Percentiles rank a stretch among this genome's conserved stretches.
These are phyloP conservation scores for Rhingia campestris DNA, from an alignment of 2,888 invertebrate genomes.

Conservation along the genomic window DNA sequence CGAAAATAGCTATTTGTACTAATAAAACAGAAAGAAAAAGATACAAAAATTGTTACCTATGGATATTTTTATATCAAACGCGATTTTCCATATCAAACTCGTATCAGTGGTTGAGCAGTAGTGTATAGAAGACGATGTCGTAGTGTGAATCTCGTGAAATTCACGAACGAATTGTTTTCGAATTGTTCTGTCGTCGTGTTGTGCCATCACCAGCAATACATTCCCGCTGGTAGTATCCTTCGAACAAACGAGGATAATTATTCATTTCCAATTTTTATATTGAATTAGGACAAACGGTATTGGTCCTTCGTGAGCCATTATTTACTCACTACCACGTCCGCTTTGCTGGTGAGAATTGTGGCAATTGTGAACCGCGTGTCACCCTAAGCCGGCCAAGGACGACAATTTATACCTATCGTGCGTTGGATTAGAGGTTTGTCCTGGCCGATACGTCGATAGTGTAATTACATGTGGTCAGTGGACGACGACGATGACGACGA, in stretches of 20 bases:
- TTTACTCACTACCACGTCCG: constrained; percentile 20
- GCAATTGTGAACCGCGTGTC: constrained; percentile 24
- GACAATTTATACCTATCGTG: constrained; percentile 30
- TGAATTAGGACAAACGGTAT: constrained; percentile 39
- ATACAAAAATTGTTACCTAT: constrained; percentile 8
- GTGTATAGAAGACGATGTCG: neutral
- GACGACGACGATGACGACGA: neutral
- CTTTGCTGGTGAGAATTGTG: constrained; percentile 47
- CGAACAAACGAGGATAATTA: constrained; percentile 34
- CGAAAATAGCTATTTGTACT: constrained; percentile 66
- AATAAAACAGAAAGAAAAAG: constrained; percentile 27
- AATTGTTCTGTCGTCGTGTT: constrained; percentile 3
- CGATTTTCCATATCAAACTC: neutral
- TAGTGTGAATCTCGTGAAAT: constrained; percentile 33
- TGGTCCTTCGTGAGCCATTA: constrained; percentile 14
- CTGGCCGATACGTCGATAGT: constrained; percentile 57
- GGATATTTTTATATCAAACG: constrained; percentile 66
- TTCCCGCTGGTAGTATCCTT: neutral
- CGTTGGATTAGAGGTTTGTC: constrained; percentile 30
- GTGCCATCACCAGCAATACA: neutral
- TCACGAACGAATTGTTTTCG: constrained; percentile 31
- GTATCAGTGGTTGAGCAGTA: constrained; percentile 7
- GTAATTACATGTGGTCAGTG: constrained; percentile 33
- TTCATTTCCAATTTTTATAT: constrained; percentile 54
- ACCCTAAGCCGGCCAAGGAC: constrained; percentile 30